Conservation (phyloP, 2,797 vertebrate species). For the Gymnoscopelus microlampas region DNA sequence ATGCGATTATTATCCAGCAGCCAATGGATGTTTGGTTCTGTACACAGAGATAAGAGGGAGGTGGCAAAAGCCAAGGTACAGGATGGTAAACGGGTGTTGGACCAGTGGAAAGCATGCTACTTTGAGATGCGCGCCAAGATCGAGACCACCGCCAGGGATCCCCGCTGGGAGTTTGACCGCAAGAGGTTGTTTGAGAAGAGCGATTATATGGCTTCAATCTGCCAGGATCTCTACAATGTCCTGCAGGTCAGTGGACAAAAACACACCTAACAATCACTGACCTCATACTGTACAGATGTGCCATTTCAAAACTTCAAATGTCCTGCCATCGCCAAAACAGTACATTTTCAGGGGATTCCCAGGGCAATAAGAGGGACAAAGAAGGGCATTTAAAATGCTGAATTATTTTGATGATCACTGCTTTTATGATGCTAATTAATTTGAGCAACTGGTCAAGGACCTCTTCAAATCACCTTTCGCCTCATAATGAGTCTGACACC, state of each 20-base stretch:
- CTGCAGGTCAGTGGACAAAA: constrained; percentile 83
- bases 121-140: constrained; percentile 88
- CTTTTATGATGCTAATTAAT: too few species aligned
- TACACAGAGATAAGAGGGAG: constrained; percentile 81
- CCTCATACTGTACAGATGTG: too few species aligned
- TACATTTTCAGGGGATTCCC: too few species aligned
- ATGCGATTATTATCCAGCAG: neutral
- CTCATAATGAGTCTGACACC: too few species aligned
- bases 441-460: too few species aligned
- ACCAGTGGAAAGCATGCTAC: constrained; percentile 90
- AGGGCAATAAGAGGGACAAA: too few species aligned
- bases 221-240: constrained; percentile 86
- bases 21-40: constrained; percentile 17
- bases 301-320: too few species aligned
- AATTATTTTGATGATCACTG: too few species aligned
- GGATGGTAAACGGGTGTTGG: constrained; percentile 84
- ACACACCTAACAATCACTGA: neutral
- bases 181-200: constrained; percentile 91
- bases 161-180: constrained; percentile 93
- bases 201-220: constrained; percentile 90
- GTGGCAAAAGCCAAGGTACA: constrained; percentile 81
- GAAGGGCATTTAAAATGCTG: too few species aligned
- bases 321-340: too few species aligned
- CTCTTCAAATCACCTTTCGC: too few species aligned
- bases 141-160: constrained; percentile 83